Evolutionary conservation across 2,797 vertebrate species (phyloP).

Genomic region (Todus mexicanus): DNA sequence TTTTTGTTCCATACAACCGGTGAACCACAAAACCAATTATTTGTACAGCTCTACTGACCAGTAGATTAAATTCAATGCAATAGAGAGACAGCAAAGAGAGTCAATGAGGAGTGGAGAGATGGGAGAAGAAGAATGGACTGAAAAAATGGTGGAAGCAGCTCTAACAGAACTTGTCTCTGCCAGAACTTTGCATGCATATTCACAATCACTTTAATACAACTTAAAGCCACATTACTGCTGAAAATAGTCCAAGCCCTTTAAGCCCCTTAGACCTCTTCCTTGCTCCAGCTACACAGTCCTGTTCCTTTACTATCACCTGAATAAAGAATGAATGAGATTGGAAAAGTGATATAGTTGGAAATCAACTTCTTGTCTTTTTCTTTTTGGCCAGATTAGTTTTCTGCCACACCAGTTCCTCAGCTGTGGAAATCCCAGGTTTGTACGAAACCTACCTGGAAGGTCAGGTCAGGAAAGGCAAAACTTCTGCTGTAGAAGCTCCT

Average conservation of each 20-base stretch:
- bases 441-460: not conserved
- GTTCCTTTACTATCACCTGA: not conserved
- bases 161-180: not conserved
- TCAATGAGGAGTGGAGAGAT: not conserved
- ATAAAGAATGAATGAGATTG: accelerated
- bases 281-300: not conserved
- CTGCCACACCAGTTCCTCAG: not conserved
- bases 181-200: not conserved
- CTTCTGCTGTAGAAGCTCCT: not conserved
- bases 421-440: not conserved
- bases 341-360: not conserved
- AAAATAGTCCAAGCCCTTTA: no score
- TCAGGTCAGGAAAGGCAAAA: not conserved
- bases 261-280: no score
- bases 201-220: not conserved
- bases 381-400: not conserved
- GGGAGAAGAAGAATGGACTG: not conserved
- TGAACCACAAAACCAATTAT: conserved; percentile 59
- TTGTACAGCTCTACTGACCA: conserved; percentile 40
- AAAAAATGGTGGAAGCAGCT: not conserved
- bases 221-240: not conserved
- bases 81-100: not conserved
- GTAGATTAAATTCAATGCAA: conserved; percentile 27
- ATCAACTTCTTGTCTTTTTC: not conserved
- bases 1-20: conserved; percentile 1